Evolutionary conservation across 2,888 invertebrate genomes (phyloP).

Genomic region (Synergus gifuensis): DNA sequence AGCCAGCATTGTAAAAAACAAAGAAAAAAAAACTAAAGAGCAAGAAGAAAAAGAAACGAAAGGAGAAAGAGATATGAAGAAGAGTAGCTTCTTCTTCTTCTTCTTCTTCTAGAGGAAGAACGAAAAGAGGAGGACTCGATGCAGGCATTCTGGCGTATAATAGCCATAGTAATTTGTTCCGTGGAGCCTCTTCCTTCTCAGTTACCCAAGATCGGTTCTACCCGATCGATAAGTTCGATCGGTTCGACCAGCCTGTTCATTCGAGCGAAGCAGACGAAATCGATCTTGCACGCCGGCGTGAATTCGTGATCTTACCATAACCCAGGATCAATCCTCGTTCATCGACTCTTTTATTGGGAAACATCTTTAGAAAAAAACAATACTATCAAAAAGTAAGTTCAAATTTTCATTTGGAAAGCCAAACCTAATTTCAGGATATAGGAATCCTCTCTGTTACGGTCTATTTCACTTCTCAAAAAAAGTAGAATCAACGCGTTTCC

Average conservation of each 20-base stretch:
- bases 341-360: constrained; percentile 30
- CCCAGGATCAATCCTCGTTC: constrained; percentile 22
- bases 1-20: not conserved
- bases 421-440: not conserved
- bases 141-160: not conserved
- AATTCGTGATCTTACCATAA: constrained; percentile 38
- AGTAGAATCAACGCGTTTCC: not conserved
- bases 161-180: constrained; percentile 34
- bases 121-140: constrained; percentile 22
- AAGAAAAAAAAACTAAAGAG: not conserved
- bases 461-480: not conserved
- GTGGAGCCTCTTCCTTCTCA: constrained; percentile 26
- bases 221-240: constrained; percentile 32
- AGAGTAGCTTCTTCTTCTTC: not conserved
- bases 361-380: constrained; percentile 6
- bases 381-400: constrained; percentile 19
- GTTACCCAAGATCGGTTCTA: constrained; percentile 32
- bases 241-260: constrained; percentile 31
- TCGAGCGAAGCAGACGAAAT: constrained; percentile 35
- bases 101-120: not conserved
- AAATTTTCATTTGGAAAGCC: not conserved
- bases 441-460: not conserved
- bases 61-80: constrained; percentile 27
- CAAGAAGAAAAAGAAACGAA: not conserved
- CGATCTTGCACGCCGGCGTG: constrained; percentile 36